Conservation (phyloP, 1,140 invertebrate species). For the Acromyrmex heyeri region DNA sequence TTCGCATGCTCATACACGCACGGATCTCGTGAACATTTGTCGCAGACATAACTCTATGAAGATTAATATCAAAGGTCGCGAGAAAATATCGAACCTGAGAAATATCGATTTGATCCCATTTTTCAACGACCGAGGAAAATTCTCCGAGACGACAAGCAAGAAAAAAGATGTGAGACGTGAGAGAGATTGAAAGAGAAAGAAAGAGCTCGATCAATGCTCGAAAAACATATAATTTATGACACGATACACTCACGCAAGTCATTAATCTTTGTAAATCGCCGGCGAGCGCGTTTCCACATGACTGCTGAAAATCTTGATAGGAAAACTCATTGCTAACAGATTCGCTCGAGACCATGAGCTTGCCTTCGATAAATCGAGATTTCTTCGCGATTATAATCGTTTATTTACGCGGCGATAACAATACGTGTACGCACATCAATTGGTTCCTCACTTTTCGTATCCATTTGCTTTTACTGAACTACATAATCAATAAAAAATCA, state of each 20-base stretch:
- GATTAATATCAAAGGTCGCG: conserved; percentile 61
- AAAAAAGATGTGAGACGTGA: conserved; percentile 15
- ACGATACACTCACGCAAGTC: conserved; percentile 57
- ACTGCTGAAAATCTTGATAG: conserved; percentile 64
- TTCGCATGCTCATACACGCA: not conserved
- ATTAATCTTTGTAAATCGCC: conserved; percentile 70
- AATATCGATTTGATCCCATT: conserved; percentile 68
- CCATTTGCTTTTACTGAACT: not conserved
- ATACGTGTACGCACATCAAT: not conserved
- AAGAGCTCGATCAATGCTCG: conserved; percentile 20
- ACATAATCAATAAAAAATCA: not conserved
- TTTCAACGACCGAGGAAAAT: conserved; percentile 59
- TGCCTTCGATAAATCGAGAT: not conserved
- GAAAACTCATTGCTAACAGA: conserved; percentile 61
- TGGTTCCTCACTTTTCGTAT: not conserved
- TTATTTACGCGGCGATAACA: not conserved
- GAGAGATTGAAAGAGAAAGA: conserved; percentile 24
- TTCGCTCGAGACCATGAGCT: conserved; percentile 19
- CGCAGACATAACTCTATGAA: not conserved
- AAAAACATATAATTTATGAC: conserved; percentile 71
- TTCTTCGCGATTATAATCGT: not conserved
- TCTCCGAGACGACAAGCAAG: not conserved
- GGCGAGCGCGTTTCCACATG: conserved; percentile 66
- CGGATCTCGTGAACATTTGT: conserved; percentile 26
- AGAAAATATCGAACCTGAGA: conserved; percentile 52